Evolutionary conservation across 1,140 invertebrate species (phyloP), one percentile per base, ranked within the genome.

Genomic region (Solen grandis): DNA sequence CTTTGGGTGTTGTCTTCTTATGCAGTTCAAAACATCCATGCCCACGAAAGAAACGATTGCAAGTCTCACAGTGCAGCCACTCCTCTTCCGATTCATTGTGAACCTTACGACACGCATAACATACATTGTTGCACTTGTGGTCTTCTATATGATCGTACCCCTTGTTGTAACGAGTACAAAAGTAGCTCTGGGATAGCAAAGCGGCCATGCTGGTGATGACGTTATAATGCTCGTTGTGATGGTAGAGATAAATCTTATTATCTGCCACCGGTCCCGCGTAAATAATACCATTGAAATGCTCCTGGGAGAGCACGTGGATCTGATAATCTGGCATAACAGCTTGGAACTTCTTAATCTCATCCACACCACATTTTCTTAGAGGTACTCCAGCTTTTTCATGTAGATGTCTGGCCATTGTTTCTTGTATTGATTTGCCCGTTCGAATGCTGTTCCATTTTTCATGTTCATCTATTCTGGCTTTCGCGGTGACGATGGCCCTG

Each of bases 201-300:
- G 57, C 57, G 50, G 69, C 10, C 65, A 72, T 72, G 8, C 5
- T 55, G 2, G 46, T 66, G 8, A 77, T 57, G 22, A 77, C 75
- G 38, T 77, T 52, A 59, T 77, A 77, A 38, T 76, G 73, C 0
- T 76, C 1, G 29, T 62, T 60, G 25, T 76, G 73, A 33, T 52
- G 33, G 25, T 68, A 77, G 1, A 77, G 16, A 31, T 68, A 66
- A 55, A 77, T 57, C 41, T 62, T 63, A 33, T 62, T 63, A 10
- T 60, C 72, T 2, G 52, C 5, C 16, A 31, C 33, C 16, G 25
- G 5, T 5, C 74, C 74, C 8, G 29, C 31, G 46, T 13, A 76
- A 29, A 76, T 52, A 14, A 76, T 35, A 35, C 41, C 38, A 50
- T 63, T 46, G 35, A 65, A 65, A 35, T 50, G 74, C 10, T 65